phyloP scores from a whole-genome alignment of 2,797 vertebrate species.

The Setipinna tenuifilis region DNA sequence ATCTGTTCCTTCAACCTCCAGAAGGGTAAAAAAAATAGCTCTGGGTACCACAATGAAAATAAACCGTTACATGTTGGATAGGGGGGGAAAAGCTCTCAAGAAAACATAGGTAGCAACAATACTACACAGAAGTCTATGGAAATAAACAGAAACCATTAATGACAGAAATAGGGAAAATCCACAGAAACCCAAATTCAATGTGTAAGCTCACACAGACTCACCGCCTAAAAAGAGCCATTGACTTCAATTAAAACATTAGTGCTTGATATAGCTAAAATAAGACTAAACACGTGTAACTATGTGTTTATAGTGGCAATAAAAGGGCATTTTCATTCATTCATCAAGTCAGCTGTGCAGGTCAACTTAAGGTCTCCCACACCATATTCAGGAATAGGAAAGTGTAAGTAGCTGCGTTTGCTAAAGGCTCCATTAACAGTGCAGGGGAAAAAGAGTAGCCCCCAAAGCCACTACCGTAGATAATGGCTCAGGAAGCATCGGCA shows the following conservation, averaged over 20 bases:
- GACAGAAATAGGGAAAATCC: neutral
- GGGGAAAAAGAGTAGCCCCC: neutral
- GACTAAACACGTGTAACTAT: neutral
- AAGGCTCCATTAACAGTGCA: neutral
- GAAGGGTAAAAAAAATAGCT: neutral
- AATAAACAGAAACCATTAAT: constrained; percentile 4
- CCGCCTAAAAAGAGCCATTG: no score
- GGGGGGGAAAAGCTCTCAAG: neutral
- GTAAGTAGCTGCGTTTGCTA: neutral
- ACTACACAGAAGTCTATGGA: neutral
- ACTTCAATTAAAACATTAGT: no score
- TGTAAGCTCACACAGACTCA: neutral
- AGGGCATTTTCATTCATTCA: no score
- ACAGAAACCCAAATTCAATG: neutral
- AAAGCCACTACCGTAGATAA: neutral
- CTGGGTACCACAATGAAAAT: neutral
- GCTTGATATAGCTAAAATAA: neutral
- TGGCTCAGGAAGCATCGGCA: neutral
- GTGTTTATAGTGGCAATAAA: no score
- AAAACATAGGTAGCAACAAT: neutral
- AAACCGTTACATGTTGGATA: neutral
- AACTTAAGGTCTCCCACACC: neutral
- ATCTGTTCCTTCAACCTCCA: neutral
- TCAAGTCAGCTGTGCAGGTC: neutral
- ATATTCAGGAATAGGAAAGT: neutral